Base-by-base conservation (phyloP, 2,113 vertebrate genomes). In the Condylura cristata region DNA sequence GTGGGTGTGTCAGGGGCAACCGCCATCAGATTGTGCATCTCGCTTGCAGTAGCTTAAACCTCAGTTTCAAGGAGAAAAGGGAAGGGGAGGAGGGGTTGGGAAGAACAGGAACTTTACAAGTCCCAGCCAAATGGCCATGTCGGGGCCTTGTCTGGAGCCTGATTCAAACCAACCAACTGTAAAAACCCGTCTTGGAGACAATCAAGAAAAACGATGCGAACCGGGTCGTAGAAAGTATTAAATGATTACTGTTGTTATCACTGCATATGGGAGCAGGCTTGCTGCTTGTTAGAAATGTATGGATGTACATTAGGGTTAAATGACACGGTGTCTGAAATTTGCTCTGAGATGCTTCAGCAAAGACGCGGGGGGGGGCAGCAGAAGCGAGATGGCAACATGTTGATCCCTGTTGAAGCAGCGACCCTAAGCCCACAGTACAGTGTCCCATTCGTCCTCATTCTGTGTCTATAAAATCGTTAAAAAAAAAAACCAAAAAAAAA, bases 151-250 rank as follows among this genome's bases (percentile, higher is more conserved):
- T 83, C 61, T 39, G 58, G 75, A 89, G 30, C 34, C 51, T 8
- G 71, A 68, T 65, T 87, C 18, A 60, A 84, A 58, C n/a, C 85
- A 80, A 58, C 14, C 63, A 87, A 16, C 30, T 80, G 2, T 65
- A 63, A 95, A 91, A 82, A 80, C 37, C 39, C 17, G 2, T 92
- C 70, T 92, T 68, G 72, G 48, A 86, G 80, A 72, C 56, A 39
- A 74, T 79, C 28, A 39, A 70, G 80, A 84, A 80, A 83, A 92
- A 92, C 8, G 80, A 70, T 83, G n/a, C n/a, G 44, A 75, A 53
- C 24, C 14, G 44, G 51, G 66, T 39, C 8, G 58, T 8, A 60
- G 58, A 32, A 70, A 51, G 32, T 16, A 39, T 44, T n/a, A 80
- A 89, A 75, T 44, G 74, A 87, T 84, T 11, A 24, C 80, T 41